Evolutionary conservation across 2,888 invertebrate species (phyloP), one percentile per base, ranked within the genome.

Genomic region (Empis livida): DNA sequence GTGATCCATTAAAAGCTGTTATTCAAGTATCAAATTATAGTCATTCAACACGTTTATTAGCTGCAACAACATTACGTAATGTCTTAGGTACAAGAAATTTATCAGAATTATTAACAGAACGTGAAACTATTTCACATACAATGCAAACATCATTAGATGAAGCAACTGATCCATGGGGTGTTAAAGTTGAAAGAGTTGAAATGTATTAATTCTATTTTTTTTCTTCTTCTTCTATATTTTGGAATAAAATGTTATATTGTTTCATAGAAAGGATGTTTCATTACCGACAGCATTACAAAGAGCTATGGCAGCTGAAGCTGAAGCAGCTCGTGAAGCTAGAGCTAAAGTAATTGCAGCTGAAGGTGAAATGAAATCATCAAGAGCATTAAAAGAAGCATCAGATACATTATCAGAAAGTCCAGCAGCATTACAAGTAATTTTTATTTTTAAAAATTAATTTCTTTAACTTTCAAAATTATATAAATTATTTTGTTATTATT

Each of bases 101-200:
- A 50, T 83, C 92, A 2, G 95, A 96, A 69, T 80, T 96, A 49
- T 74, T 96, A 14, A 86, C 90, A 0, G 95, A 96, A 63, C 73
- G 95, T 46, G 94, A 95, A 64, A 82, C 84, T 13, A 91, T 96
- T 59, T 90, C 92, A 41, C 84, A 86, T 61, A 82, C 84, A 53
- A 94, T 95, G 92, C 90, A 92, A 67, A 70, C 78, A 39, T 82
- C 83, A 42, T 66, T 89, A 55, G 88, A 89, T 58, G 43, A 43
- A n/a, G 90, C 90, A 37, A 68, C 68, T 13, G 90, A 90, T 61
- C 88, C 88, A 2, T 91, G 92, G 92, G 92, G 91, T 27, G 88
- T 92, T 38, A 90, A 91, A 71, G 91, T 93, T 13, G 93, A 94
- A 66, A 74, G 94, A 54, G 94, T 94, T 23, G 94, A 95, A 78